Conservation (phyloP, 2,888 invertebrate species). For the Calliphora vomitoria region DNA sequence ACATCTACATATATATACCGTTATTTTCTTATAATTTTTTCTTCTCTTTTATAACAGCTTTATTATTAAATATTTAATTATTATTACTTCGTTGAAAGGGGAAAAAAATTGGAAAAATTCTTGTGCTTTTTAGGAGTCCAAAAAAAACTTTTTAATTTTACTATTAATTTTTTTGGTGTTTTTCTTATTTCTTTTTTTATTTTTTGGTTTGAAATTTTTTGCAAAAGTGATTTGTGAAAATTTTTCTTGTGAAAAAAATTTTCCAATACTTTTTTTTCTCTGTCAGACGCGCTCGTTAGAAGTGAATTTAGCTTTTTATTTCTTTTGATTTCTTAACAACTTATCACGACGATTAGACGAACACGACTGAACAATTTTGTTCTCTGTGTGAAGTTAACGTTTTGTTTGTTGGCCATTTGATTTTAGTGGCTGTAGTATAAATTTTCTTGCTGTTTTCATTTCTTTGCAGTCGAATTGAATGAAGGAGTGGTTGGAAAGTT, state of each 20-base stretch:
- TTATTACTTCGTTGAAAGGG: conserved; percentile 48
- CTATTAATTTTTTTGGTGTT: conserved; percentile 30
- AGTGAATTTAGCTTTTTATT: conserved; percentile 69
- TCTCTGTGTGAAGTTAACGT: conserved; percentile 69
- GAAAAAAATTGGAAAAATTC: conserved; percentile 43
- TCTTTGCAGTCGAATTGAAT: conserved; percentile 51
- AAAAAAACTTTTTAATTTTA: conserved; percentile 36
- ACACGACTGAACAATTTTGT: conserved; percentile 80
- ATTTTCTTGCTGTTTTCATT: conserved; percentile 44
- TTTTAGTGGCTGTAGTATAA: conserved; percentile 23
- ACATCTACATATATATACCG: conserved; percentile 70
- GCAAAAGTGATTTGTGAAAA: conserved; percentile 66
- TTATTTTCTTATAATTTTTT: conserved; percentile 69
- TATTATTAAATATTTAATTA: conserved; percentile 45
- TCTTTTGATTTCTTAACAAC: conserved; percentile 75
- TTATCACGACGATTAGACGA: conserved; percentile 81
- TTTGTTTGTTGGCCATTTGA: conserved; percentile 61
- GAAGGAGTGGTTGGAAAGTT: conserved; percentile 70
- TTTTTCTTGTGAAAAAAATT: conserved; percentile 73
- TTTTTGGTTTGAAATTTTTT: conserved; percentile 26
- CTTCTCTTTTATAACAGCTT: conserved; percentile 66
- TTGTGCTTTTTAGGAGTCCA: conserved; percentile 64
- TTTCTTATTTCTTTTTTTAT: conserved; percentile 29
- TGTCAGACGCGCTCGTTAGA: conserved; percentile 75
- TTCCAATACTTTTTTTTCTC: conserved; percentile 71